These are phyloP conservation scores for Tadarida brasiliensis DNA, from an alignment of 2,797 vertebrate species.

Conservation along the genomic window DNA sequence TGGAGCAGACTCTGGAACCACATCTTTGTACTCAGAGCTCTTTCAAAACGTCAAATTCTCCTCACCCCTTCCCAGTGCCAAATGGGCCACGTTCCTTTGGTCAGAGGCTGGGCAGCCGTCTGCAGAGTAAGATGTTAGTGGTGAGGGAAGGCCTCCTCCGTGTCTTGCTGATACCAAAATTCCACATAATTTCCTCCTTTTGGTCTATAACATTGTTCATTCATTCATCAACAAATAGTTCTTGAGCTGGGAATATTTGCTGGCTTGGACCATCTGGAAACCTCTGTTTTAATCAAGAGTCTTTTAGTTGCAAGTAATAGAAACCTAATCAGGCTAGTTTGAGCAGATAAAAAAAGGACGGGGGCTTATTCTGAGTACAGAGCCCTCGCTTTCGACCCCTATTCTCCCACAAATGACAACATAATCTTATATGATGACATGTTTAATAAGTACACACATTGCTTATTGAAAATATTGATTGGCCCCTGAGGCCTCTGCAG, in stretches of 20 bases:
- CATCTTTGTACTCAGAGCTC: not conserved
- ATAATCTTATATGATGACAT: not conserved
- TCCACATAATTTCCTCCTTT: slow-evolving; percentile 39
- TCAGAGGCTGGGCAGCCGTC: not conserved
- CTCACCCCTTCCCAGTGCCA: not conserved
- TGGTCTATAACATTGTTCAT: not conserved
- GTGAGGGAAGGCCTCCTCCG: not conserved
- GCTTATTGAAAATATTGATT: not conserved
- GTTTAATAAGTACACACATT: not conserved
- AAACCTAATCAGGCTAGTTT: not conserved
- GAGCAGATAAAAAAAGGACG: not conserved
- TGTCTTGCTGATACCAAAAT: slow-evolving; percentile 8
- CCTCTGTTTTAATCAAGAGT: slow-evolving; percentile 52
- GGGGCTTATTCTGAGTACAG: not conserved
- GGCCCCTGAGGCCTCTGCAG: not conserved
- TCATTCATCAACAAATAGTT: slow-evolving; percentile 58
- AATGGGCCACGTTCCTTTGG: not conserved
- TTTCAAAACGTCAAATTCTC: not conserved
- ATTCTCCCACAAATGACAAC: not conserved
- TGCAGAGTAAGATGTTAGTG: not conserved
- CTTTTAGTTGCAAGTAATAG: slow-evolving; percentile 50
- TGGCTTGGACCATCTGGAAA: slow-evolving; percentile 51
- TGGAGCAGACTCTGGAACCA: not conserved
- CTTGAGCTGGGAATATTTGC: not conserved
- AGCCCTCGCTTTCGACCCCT: not conserved